Base-by-base conservation (phyloP, 2,113 vertebrate species). In the Scartelaos histophorus region DNA sequence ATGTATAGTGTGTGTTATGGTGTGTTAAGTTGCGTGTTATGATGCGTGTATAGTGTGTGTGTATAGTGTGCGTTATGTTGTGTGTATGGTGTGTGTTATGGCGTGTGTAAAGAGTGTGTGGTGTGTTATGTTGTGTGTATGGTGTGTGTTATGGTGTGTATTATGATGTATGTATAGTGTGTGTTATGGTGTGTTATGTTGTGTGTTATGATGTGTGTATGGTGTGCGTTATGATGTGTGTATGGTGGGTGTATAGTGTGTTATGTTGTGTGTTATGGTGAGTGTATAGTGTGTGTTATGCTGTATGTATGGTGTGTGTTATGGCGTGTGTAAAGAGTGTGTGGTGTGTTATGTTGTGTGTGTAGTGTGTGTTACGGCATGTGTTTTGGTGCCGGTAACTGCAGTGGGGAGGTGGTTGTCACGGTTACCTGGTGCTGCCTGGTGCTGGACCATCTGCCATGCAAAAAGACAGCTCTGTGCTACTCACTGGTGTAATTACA, bases 351-450 rank as follows among this genome's bases (percentile, higher is more conserved):
- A 13, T 24, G 21, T 17, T 13, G 7, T n/a, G 51, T 22, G 56
- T 57, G 21, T 10, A 4, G 4, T 13, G 21, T 13, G 19, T 19
- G 49, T 51, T 16, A 49, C 19, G 49, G 49, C 19, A 16, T 43
- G 38, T 43, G 38, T 43, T 7, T 10, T 43, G 38, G 38, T 43
- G 84, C 84, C 54, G 82, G 84, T 87, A 88, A 80, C 87, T 76
- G 84, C 21, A 76, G 74, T 72, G 82, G 82, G 86, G 90, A 91
- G 89, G 88, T 69, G 88, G 93, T 91, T 91, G 92, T 92, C 91
- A 92, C 85, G 87, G 82, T 95, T 96, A 97, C 95, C 95, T 96
- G 95, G 92, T 93, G 93, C 16, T 90, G 91, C 92, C 95, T 94
- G 80, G 93, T 92, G 82, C 92, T 89, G 82, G 94, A 94, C 95